A percentile compares a stretch with the other conserved stretches of the same genome.
Conservation (phyloP, 2,113 vertebrate genomes). For the Pelobates fuscus region DNA sequence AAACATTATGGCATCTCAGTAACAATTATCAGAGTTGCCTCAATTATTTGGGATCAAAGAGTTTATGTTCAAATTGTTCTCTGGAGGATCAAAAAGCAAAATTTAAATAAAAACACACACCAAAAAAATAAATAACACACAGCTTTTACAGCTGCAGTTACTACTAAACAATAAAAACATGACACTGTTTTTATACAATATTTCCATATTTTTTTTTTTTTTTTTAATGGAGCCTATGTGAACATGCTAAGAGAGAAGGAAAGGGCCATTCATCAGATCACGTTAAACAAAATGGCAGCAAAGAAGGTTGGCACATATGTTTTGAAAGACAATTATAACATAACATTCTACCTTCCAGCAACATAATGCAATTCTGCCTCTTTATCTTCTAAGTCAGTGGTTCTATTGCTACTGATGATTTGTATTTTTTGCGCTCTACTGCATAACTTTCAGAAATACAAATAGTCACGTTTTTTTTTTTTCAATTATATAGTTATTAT, state of each 20-base stretch:
- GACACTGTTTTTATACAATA: conserved; percentile 1
- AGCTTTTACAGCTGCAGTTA: not conserved
- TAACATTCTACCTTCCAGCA: conserved; percentile 23
- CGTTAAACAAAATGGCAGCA: conserved; percentile 50
- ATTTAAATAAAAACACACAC: too few species aligned
- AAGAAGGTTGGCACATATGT: conserved; percentile 24
- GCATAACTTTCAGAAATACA: conserved; percentile 28
- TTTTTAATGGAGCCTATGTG: conserved; percentile 9
- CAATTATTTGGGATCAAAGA: too few species aligned
- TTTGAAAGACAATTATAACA: conserved; percentile 29
- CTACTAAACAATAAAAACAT: conserved; percentile 24
- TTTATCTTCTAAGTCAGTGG: not conserved
- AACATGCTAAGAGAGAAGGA: not conserved
- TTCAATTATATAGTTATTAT: too few species aligned
- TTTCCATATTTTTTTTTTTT: too few species aligned
- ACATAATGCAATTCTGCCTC: conserved; percentile 2
- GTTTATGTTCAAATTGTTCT: too few species aligned
- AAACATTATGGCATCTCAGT: too few species aligned
- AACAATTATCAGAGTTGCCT: too few species aligned
- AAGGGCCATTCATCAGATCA: conserved; percentile 43
- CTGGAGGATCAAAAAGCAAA: too few species aligned
- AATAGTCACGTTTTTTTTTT: too few species aligned
- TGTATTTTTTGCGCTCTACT: conserved; percentile 3
- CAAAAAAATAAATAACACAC: too few species aligned
- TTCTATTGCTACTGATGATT: not conserved